Percentiles rank a stretch among this genome's conserved stretches.
Evolutionary conservation across 2,888 invertebrate species (phyloP).

Genomic region (Ectemnius lituratus): DNA sequence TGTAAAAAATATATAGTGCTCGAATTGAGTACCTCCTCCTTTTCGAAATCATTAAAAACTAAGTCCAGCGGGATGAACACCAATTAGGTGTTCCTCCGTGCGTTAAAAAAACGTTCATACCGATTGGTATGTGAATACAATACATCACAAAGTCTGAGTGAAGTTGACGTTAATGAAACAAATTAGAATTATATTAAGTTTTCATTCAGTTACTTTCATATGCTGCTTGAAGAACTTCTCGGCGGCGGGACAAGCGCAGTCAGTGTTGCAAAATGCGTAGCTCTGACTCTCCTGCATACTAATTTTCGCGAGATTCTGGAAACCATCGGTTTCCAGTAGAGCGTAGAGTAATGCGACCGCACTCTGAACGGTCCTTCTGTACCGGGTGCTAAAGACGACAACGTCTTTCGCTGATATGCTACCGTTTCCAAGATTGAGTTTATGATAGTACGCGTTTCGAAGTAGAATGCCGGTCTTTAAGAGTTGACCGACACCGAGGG

Average conservation of each 20-base stretch:
- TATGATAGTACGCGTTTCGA: slow-evolving; percentile 80
- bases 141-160: no score
- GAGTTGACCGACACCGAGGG: slow-evolving; percentile 89
- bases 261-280: slow-evolving; percentile 90
- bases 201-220: slow-evolving; percentile 71
- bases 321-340: slow-evolving; percentile 84
- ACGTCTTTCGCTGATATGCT: slow-evolving; percentile 80
- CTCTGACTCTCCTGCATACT: slow-evolving; percentile 88
- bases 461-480: slow-evolving; percentile 87
- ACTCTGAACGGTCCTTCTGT: slow-evolving; percentile 94
- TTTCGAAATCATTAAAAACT: no score
- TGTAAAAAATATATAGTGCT: no score
- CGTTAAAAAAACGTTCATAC: no score
- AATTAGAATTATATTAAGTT: no score
- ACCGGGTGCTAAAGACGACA: slow-evolving; percentile 88
- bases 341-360: slow-evolving; percentile 88
- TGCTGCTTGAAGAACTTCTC: slow-evolving; percentile 80
- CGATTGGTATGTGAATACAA: no score
- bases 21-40: no score
- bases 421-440: slow-evolving; percentile 76
- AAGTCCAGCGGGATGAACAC: no score
- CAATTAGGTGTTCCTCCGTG: no score
- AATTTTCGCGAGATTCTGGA: slow-evolving; percentile 80
- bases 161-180: no score
- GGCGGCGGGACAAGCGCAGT: slow-evolving; percentile 88